phyloP scores from a whole-genome alignment of 2,888 invertebrate genomes.

The Brachylomia viminalis region DNA sequence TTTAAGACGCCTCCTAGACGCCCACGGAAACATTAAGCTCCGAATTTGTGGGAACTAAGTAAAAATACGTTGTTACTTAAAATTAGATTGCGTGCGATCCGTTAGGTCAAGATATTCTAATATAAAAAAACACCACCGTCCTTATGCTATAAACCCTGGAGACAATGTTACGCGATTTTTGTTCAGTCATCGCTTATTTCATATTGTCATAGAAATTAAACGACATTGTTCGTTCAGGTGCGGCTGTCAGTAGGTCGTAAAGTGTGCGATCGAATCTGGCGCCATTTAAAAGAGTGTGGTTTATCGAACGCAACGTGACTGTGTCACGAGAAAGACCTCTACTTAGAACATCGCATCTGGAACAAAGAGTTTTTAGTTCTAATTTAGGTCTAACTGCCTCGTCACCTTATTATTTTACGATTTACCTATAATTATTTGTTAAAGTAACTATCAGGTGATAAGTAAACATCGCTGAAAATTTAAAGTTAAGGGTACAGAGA shows the following conservation, averaged over 20 bases:
- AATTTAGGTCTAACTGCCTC: not conserved
- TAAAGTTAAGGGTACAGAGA: not conserved
- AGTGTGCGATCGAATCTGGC: conserved; percentile 36
- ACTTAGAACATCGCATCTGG: not conserved
- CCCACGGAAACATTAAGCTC: conserved; percentile 49
- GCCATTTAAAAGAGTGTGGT: conserved; percentile 17
- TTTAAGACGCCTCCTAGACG: conserved; percentile 48
- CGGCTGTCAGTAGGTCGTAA: conserved; percentile 40
- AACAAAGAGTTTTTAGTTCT: not conserved
- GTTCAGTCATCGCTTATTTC: conserved; percentile 51
- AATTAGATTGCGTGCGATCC: conserved; percentile 47
- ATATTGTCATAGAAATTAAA: conserved; percentile 56
- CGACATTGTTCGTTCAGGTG: conserved; percentile 50
- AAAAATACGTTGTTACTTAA: conserved; percentile 42
- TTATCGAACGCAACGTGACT: conserved; percentile 14
- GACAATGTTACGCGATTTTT: conserved; percentile 47
- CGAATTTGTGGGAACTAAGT: conserved; percentile 30
- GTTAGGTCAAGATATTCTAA: conserved; percentile 13
- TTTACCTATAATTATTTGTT: not conserved
- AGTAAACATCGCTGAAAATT: not conserved
- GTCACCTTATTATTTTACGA: not conserved
- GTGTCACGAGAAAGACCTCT: not conserved
- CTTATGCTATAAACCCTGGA: conserved; percentile 37
- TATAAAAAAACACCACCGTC: conserved; percentile 31
- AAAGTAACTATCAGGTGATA: not conserved